Base-by-base conservation (phyloP, 2,888 invertebrate genomes). In the Kryphioiulus occultus region DNA sequence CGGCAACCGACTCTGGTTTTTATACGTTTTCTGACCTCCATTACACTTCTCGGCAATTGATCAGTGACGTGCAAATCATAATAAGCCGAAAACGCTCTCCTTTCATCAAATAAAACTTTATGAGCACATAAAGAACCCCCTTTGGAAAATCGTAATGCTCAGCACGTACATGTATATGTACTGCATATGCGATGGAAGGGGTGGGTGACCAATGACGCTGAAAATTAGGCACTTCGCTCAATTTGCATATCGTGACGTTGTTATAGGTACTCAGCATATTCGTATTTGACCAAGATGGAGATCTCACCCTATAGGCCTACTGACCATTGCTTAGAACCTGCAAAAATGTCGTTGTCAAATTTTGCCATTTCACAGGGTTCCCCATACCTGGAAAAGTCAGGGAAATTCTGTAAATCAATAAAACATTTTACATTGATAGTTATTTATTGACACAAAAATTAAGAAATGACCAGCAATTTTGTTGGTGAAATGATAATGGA, bases 31-130 rank as follows among this genome's bases (percentile, higher is more conserved):
- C n/a, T 59, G 53, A 59, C 53, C 53, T n/a, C 53, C 53, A 59
- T 59, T 59, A 59, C 53, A 59, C 53, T 59, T 59, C 53, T 59
- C 53, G n/a, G 53, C n/a, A 19, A n/a, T 59, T 59, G 53, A 59
- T 59, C 53, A 59, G 53, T 59, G n/a, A 59, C 53, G 53, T 59
- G 53, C 53, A 59, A 59, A 59, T 59, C 53, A 59, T 59, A 59
- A 59, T 59, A 59, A 59, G 53, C 19, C 53, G n/a, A 59, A 59
- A 59, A 59, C n/a, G 53, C 53, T 59, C 53, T 59, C 53, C 53
- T 59, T 59, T 59, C 53, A 59, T 59, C 53, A 59, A 59, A 59
- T 59, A 59, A 59, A 59, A 59, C n/a, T 59, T 59, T 59, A 59
- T n/a, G 53, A 59, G 53, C 53, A n/a, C 53, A 59, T 59, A 59